Evolutionary conservation across 2,797 vertebrate species (phyloP).

Genomic region (Oryzias dopingdopingensis): DNA sequence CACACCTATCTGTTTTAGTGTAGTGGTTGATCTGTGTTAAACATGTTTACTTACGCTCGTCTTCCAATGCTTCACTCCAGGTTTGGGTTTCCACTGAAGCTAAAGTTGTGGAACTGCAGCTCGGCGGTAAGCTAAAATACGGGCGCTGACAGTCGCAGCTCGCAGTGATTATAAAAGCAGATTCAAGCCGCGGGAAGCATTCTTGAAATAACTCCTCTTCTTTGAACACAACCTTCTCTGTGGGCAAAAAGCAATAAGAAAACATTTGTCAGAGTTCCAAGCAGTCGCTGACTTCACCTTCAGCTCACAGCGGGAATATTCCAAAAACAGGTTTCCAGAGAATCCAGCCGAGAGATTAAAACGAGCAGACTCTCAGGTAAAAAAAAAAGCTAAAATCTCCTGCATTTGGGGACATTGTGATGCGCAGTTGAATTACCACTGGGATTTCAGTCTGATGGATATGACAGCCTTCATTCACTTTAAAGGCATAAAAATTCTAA

Average conservation of each 20-base stretch:
- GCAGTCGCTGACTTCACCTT: constrained; percentile 58
- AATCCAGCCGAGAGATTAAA: constrained; percentile 35
- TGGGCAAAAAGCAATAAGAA: constrained; percentile 63
- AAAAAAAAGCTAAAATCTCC: constrained; percentile 29
- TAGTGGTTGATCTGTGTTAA: constrained; percentile 15
- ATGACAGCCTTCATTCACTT: constrained; percentile 9
- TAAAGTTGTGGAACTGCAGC: background rate
- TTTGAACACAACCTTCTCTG: constrained; percentile 55
- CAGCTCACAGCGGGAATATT: constrained; percentile 44
- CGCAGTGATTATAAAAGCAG: constrained; percentile 68
- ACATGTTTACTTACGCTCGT: constrained; percentile 26
- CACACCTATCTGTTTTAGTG: constrained; percentile 28
- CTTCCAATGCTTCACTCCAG: constrained; percentile 20
- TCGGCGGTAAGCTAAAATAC: constrained; percentile 36
- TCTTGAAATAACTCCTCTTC: constrained; percentile 69
- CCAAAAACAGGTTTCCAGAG: constrained; percentile 29
- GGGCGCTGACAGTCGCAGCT: constrained; percentile 27
- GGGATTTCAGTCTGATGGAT: constrained; percentile 41
- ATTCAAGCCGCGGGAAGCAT: constrained; percentile 59
- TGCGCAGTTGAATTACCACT: constrained; percentile 47
- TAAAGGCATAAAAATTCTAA: too few species aligned
- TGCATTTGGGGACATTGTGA: constrained; percentile 31
- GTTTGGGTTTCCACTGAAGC: constrained; percentile 8
- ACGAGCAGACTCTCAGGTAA: constrained; percentile 8
- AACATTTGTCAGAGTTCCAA: constrained; percentile 54